Percentiles rank a stretch among this genome's conserved stretches.
Conservation (phyloP, 2,797 vertebrate species). For the Okamejei kenojei region DNA sequence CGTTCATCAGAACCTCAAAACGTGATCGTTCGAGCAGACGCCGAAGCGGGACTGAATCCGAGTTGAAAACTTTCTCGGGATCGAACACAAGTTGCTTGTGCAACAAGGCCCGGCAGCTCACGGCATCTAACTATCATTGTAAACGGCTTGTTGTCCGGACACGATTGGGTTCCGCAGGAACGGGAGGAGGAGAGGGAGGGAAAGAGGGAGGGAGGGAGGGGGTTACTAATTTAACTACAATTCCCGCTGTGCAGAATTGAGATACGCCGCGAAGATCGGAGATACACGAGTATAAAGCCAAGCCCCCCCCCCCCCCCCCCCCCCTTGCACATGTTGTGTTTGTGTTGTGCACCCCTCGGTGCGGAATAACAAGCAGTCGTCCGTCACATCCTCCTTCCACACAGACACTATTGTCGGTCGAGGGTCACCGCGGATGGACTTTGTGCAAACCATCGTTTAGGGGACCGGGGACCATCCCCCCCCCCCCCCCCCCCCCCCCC, state of each 20-base stretch:
- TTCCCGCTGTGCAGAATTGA: background rate
- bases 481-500: too few relatives aligned
- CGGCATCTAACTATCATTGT: background rate
- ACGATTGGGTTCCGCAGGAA: background rate
- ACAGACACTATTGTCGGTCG: background rate
- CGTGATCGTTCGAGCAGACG: background rate
- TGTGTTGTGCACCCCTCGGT: background rate
- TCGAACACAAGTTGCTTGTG: background rate
- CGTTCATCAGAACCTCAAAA: background rate
- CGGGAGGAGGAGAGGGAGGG: background rate
- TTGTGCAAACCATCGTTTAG: background rate
- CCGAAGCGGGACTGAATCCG: background rate
- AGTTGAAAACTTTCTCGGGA: constrained; percentile 19
- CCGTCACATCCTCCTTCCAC: constrained; percentile 31
- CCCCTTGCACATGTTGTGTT: background rate
- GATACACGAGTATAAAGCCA: background rate
- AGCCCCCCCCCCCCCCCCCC: background rate
- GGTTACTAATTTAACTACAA: background rate
- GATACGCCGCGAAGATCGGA: background rate
- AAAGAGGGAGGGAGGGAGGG: background rate
- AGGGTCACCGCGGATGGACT: background rate
- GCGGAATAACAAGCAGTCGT: constrained; percentile 20
- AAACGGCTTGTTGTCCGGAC: background rate
- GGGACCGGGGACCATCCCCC: background rate
- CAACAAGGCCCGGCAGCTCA: background rate